These are phyloP conservation scores for Tiaroga cobitis DNA, from an alignment of 2,797 vertebrate species.

Conservation along the genomic window DNA sequence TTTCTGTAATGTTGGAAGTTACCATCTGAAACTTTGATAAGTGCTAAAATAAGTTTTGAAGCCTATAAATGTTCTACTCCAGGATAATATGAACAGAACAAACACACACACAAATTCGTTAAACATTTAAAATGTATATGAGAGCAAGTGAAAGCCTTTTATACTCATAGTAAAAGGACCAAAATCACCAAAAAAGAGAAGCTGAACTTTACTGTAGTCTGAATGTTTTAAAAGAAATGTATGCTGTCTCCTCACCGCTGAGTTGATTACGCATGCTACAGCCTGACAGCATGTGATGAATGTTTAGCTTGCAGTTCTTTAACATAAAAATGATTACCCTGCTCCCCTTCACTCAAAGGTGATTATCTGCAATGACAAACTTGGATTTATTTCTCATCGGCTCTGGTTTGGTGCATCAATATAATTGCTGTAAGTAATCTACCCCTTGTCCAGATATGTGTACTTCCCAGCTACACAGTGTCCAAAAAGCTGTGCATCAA, in stretches of 20 bases:
- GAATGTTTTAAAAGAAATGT: constrained; percentile 15
- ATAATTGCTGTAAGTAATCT: constrained; percentile 28
- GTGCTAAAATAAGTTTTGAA: background rate
- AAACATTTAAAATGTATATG: background rate
- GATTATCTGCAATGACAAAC: constrained; percentile 69
- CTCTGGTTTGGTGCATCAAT: constrained; percentile 23
- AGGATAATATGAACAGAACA: background rate
- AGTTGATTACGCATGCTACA: constrained; percentile 64
- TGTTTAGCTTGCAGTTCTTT: constrained; percentile 61
- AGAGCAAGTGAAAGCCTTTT: background rate
- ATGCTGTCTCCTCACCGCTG: constrained; percentile 55
- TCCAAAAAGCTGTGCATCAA: background rate
- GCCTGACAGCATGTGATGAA: constrained; percentile 72
- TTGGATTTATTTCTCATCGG: constrained; percentile 61
- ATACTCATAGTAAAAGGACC: background rate
- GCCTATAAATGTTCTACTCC: background rate
- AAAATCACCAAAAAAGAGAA: background rate
- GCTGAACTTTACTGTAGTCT: background rate
- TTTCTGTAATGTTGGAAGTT: background rate
- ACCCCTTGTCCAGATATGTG: background rate
- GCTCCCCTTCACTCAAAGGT: constrained; percentile 56
- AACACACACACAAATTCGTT: background rate
- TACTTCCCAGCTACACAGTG: background rate
- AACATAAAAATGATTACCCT: constrained; percentile 67
- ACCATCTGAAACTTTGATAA: background rate